Base-by-base conservation (phyloP, 2,797 vertebrate species). In the Columba guinea region DNA sequence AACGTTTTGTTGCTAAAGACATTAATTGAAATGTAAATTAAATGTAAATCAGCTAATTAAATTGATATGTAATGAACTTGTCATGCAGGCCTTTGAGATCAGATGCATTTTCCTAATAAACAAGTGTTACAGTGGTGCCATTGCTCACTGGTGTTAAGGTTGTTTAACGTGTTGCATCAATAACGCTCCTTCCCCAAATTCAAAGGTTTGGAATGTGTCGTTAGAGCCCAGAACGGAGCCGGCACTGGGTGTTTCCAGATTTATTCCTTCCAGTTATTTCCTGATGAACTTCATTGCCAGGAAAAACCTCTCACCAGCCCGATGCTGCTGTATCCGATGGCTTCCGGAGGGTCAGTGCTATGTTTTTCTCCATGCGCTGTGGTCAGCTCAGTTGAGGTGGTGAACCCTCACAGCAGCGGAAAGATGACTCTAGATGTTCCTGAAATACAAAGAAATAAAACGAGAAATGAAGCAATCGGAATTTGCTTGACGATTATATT, bases 1-100 rank as follows among this genome's bases (percentile, higher is more conserved):
- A 94, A 97, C 85, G 34, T 98, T 98, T 98, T 98, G 97, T 98
- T 97, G 96, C 97, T 98, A 98, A 98, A 98, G 98, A 98, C 98
- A 98, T 98, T 98, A 98, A 98, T 98, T 98, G 97, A 98, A 98
- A 98, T 98, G 98, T 98, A 98, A 98, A 98, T 98, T 97, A 98
- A 98, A 98, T 98, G 97, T 98, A 98, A 98, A 98, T 98, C 97
- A 98, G 97, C 97, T 98, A 98, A 98, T 98, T 98, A 98, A 98
- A 98, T 98, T 98, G 97, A 98, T 98, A 98, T 96, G 98, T 98
- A 98, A 98, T 98, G 98, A 98, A 98, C 96, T 97, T 98, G 98
- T 98, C 97, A 97, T 96, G 96, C 95, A 80, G 97, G 96, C 97
- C 96, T 97, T 97, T 97, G 97, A 97, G 98, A 98, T 98, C 97